Evolutionary conservation across 2,797 vertebrate genomes (phyloP).

Genomic region (Protosalanx chinensis): DNA sequence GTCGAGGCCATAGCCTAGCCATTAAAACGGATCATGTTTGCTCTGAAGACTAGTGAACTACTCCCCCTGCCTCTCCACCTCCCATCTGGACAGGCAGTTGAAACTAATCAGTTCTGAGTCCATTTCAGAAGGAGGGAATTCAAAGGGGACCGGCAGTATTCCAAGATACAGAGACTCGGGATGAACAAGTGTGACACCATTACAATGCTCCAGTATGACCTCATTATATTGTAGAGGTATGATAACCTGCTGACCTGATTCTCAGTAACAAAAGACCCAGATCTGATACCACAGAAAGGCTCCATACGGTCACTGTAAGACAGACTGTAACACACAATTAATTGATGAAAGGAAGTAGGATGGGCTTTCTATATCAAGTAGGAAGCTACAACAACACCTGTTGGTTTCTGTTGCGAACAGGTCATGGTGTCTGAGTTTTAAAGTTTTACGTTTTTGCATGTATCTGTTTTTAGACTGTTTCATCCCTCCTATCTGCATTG

Average conservation of each 20-base stretch:
- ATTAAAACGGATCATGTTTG: constrained; percentile 68
- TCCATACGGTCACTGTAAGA: neutral
- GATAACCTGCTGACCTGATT: neutral
- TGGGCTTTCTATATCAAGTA: neutral
- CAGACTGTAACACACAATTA: neutral
- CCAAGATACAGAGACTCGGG: neutral
- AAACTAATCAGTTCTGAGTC: constrained; percentile 24
- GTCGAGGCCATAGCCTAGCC: constrained; percentile 58
- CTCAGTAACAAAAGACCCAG: neutral
- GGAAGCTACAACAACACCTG: neutral
- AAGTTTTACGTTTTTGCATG: too few relatives aligned
- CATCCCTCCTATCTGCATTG: neutral
- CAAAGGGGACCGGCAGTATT: neutral
- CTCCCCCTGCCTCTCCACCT: constrained; percentile 54
- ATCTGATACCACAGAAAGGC: neutral
- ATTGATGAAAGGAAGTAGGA: neutral
- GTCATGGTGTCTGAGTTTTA: neutral
- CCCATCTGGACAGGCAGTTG: constrained; percentile 66
- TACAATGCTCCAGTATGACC: neutral
- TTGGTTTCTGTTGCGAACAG: neutral
- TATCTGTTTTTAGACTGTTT: neutral
- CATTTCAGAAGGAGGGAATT: neutral
- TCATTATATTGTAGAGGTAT: neutral
- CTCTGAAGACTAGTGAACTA: constrained; percentile 58
- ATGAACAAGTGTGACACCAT: neutral